Conservation (phyloP, 1,140 invertebrate species). For the Cyphomyrmex costatus region DNA sequence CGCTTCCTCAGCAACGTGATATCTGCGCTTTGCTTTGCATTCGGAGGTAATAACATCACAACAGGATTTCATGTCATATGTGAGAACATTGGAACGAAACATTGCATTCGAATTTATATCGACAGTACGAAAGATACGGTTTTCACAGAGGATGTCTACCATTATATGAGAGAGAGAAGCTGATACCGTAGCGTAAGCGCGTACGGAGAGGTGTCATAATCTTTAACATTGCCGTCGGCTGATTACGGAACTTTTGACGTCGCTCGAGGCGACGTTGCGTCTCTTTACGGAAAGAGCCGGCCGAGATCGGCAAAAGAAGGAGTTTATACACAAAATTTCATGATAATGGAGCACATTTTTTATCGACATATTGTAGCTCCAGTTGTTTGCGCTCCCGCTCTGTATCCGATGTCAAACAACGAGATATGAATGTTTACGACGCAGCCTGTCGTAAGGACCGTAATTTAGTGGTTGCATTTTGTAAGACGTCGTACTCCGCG, state of each 20-base stretch:
- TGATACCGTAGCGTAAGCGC: background rate
- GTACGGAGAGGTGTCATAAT: conserved; percentile 27
- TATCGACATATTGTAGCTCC: conserved; percentile 38
- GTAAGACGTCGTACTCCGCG: conserved; percentile 58
- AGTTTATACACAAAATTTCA: conserved; percentile 54
- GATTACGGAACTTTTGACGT: conserved; percentile 52
- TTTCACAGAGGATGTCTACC: background rate
- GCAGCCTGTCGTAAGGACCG: conserved; percentile 56
- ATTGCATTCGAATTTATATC: background rate
- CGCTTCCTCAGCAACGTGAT: conserved; percentile 17
- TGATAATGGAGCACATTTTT: conserved; percentile 62
- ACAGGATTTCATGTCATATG: conserved; percentile 13
- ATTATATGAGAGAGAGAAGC: background rate
- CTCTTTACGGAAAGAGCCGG: conserved; percentile 4
- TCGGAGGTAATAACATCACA: conserved; percentile 19
- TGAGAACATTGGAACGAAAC: background rate
- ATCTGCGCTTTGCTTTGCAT: conserved; percentile 13
- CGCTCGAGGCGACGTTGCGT: conserved; percentile 37
- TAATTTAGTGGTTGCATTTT: conserved; percentile 70
- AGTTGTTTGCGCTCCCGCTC: conserved; percentile 6
- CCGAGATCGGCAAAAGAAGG: background rate
- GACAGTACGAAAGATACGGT: background rate
- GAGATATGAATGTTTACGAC: conserved; percentile 74
- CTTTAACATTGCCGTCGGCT: conserved; percentile 42
- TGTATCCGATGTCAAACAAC: conserved; percentile 60